Percentiles rank a stretch among this genome's conserved stretches.
These are phyloP conservation scores for Scolopax bukidnonensis DNA, from an alignment of 2,797 vertebrate genomes.

Conservation along the genomic window DNA sequence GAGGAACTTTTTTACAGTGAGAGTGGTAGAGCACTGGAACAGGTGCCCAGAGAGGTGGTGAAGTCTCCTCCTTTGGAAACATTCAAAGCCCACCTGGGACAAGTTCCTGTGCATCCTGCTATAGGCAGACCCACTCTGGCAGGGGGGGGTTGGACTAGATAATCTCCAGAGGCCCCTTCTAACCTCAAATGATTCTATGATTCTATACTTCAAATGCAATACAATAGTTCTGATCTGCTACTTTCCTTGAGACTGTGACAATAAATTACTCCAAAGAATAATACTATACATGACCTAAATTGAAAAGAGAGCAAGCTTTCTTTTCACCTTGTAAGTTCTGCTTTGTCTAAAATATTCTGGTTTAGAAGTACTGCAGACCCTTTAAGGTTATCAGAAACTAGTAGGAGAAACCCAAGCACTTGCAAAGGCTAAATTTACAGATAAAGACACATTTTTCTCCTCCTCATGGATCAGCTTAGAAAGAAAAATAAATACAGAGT, in stretches of 20 bases:
- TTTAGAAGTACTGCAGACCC: background rate
- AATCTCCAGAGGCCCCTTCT: too few species aligned
- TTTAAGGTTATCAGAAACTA: background rate
- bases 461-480: background rate
- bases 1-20: too few species aligned
- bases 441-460: background rate
- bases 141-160: too few species aligned
- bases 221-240: background rate
- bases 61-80: too few species aligned
- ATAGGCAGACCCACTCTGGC: too few species aligned
- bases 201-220: background rate
- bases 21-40: too few species aligned
- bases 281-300: background rate
- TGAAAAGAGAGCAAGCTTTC: background rate
- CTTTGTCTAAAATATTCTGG: background rate
- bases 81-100: too few species aligned
- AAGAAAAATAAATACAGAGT: background rate
- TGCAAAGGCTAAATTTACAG: background rate
- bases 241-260: background rate
- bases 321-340: background rate
- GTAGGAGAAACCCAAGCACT: background rate
- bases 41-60: too few species aligned
- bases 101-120: too few species aligned
- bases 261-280: background rate
- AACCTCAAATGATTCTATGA: too few species aligned